A percentile compares a stretch with the other conserved stretches of the same genome.
phyloP scores from a whole-genome alignment of 2,888 invertebrate species.

The Synergus itoensis region DNA sequence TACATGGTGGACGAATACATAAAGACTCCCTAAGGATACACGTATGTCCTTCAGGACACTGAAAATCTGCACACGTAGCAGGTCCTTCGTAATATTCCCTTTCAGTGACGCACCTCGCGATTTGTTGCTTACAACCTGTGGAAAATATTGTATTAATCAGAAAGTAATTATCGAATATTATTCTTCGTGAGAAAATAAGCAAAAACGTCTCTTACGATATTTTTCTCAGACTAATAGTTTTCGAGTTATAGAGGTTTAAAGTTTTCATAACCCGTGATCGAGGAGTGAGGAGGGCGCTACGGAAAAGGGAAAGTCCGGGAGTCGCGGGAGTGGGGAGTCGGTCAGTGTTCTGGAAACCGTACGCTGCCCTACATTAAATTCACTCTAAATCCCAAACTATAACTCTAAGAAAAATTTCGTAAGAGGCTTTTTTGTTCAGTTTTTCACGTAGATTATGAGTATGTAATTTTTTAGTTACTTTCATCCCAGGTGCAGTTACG shows the following conservation, averaged over 20 bases:
- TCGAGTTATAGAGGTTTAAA: background rate
- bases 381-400: background rate
- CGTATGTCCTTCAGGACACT: slow-evolving; percentile 63
- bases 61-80: slow-evolving; percentile 64
- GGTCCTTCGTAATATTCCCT: slow-evolving; percentile 65
- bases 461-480: slow-evolving; percentile 56
- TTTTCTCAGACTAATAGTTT: background rate
- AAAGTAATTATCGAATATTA: background rate
- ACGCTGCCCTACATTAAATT: background rate
- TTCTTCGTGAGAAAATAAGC: background rate
- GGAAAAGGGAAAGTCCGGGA: background rate
- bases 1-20: slow-evolving; percentile 68
- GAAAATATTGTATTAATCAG: background rate
- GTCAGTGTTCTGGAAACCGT: background rate
- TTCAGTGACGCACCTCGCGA: slow-evolving; percentile 66
- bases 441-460: background rate
- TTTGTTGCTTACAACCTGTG: slow-evolving; percentile 63
- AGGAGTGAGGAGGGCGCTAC: background rate
- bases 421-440: too few species aligned
- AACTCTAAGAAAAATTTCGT: background rate
- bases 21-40: slow-evolving; percentile 68
- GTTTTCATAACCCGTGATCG: background rate
- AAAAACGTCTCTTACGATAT: background rate
- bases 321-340: background rate
- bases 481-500: slow-evolving; percentile 66